Conservation (phyloP, 2,797 vertebrate species). For the Babyrousa celebensis region DNA sequence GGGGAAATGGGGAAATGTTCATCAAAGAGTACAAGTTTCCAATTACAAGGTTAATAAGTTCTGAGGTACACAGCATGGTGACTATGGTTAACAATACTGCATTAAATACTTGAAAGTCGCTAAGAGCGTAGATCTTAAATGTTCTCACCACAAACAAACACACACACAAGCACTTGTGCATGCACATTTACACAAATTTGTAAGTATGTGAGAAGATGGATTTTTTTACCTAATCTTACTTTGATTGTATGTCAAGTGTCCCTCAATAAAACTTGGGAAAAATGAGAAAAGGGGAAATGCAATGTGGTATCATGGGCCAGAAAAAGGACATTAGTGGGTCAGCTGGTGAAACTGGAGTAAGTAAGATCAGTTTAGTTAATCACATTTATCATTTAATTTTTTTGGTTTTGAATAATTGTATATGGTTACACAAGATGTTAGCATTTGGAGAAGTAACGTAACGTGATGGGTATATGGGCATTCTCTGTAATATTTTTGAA, state of each 20-base stretch:
- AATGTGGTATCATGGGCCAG: not conserved
- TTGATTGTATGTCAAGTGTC: not conserved
- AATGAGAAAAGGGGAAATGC: not conserved
- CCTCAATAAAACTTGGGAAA: not conserved
- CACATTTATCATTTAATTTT: constrained; percentile 55
- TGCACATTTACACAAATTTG: not conserved
- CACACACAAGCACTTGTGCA: not conserved
- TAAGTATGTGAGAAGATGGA: constrained; percentile 17
- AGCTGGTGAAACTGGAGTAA: constrained; percentile 37
- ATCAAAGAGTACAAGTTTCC: not conserved
- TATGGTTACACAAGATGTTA: constrained; percentile 54
- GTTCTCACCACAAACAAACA: not conserved
- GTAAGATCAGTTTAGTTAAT: constrained; percentile 31
- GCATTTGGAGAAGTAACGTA: constrained; percentile 41
- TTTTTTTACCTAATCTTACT: not conserved
- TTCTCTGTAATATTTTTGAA: constrained; percentile 49
- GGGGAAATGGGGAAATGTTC: not conserved
- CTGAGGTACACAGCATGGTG: not conserved
- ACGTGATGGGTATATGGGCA: not conserved
- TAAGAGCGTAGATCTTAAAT: constrained; percentile 27
- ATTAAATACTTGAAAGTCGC: not conserved
- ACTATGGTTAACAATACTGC: not conserved
- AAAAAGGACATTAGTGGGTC: constrained; percentile 38
- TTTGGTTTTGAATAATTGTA: constrained; percentile 35
- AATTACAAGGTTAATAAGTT: constrained; percentile 34